A percentile compares a stretch with the other conserved stretches of the same genome.
Evolutionary conservation across 2,113 vertebrate genomes (phyloP).

Genomic region (Tringa solitaria): DNA sequence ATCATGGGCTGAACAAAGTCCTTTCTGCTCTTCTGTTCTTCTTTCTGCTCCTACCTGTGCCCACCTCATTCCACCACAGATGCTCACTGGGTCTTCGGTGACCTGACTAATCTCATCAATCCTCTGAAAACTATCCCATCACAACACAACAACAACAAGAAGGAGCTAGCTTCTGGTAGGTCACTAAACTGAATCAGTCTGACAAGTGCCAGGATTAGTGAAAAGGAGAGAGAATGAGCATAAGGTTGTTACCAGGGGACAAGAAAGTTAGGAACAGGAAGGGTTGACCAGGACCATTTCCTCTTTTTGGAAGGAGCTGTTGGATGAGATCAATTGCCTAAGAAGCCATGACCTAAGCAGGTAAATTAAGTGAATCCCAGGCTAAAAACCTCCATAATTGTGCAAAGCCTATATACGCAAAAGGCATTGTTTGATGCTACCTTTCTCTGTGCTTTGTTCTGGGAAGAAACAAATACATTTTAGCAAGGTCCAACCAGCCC

Average conservation of each 20-base stretch:
- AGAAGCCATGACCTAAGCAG: neutral
- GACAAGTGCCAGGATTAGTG: accelerated
- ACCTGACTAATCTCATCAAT: neutral
- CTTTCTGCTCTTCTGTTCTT: too few species aligned
- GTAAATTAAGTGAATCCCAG: neutral
- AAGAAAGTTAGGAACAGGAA: neutral
- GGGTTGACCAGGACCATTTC: neutral
- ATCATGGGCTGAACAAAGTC: accelerated
- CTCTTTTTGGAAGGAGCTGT: accelerated
- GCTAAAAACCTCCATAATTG: neutral
- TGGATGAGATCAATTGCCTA: neutral
- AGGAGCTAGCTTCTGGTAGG: neutral
- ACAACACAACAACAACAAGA: neutral
- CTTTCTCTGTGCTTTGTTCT: neutral
- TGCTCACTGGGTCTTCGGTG: neutral
- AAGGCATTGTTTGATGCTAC: neutral
- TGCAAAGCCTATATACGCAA: neutral
- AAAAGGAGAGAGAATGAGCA: neutral
- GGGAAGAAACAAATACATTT: neutral
- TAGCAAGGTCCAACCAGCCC: neutral
- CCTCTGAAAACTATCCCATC: neutral
- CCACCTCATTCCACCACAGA: neutral
- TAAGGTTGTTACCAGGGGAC: neutral
- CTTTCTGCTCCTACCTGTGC: neutral
- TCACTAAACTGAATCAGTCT: neutral